These are phyloP conservation scores for Aquatica leii DNA, from an alignment of 2,888 invertebrate species.

Conservation along the genomic window DNA sequence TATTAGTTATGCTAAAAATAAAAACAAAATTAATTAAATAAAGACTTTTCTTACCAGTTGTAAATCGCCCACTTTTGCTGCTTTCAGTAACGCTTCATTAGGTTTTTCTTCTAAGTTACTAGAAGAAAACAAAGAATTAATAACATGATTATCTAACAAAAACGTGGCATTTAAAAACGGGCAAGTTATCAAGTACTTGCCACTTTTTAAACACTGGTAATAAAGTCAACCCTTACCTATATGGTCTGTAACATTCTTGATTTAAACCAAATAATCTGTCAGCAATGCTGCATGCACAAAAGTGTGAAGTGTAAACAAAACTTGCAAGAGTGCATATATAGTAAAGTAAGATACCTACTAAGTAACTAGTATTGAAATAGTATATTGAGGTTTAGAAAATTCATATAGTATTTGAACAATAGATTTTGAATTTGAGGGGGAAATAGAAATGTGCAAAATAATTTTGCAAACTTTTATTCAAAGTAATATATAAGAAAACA, in stretches of 20 bases:
- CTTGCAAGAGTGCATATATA: slow-evolving; percentile 17
- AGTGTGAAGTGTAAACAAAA: slow-evolving; percentile 27
- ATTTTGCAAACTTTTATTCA: slow-evolving; percentile 28
- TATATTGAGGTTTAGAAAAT: slow-evolving; percentile 3
- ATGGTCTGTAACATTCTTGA: slow-evolving; percentile 76
- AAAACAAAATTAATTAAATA: slow-evolving; percentile 9
- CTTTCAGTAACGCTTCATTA: slow-evolving; percentile 81
- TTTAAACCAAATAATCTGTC: slow-evolving; percentile 83
- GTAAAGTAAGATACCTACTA: slow-evolving; percentile 3
- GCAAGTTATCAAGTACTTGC: slow-evolving; percentile 8
- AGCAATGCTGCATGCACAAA: slow-evolving; percentile 73
- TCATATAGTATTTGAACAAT: background rate
- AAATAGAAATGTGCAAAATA: slow-evolving; percentile 25
- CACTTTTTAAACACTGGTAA: slow-evolving; percentile 11
- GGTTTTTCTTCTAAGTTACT: slow-evolving; percentile 82
- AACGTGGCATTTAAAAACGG: slow-evolving; percentile 16
- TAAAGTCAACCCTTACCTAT: slow-evolving; percentile 65
- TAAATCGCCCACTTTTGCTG: slow-evolving; percentile 84
- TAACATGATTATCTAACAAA: background rate
- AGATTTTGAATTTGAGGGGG: slow-evolving; percentile 11
- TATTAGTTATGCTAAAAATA: too few species aligned
- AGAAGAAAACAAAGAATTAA: slow-evolving; percentile 21
- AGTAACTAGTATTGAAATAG: background rate
- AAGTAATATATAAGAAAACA: slow-evolving; percentile 23
- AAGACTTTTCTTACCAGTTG: slow-evolving; percentile 68